Evolutionary conservation across 1,140 invertebrate species (phyloP), one percentile per base, ranked within the genome.

Genomic region (Colletes gigas): DNA sequence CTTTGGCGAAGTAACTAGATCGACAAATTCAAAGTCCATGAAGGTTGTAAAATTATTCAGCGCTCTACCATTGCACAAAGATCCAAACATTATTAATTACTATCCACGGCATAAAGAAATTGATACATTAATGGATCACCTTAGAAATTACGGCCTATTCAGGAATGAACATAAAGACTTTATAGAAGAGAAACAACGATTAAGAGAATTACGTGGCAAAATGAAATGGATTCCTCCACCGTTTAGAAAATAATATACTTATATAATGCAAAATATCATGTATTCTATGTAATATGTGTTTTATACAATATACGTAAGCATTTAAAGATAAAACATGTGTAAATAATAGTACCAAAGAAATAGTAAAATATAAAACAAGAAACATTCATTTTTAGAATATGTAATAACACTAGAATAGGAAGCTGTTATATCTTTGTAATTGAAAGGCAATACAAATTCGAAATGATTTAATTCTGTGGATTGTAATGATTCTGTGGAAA

Each of bases 121-220:
- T 0, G 94, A 96, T 77, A 84, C 92, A 17, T 91, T 98, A 2
- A 97, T 97, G 95, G 93, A 92, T 69, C 94, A 95, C 79, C 92
- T 98, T 21, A 91, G 97, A 15, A 92, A 95, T 54, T 98, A 98
- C 90, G 97, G 97, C 2, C 92, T 98, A 5, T 98, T 94, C 90
- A 93, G 98, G 87, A 97, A 99, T 93, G 98, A 99, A 90, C 98
- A 99, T 94, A 91, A 96, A 91, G 98, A 99, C 94, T 99, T 98
- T 88, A 96, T 96, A 82, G 98, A 99, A 60, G 98, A 99, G 92
- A 98, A 98, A 95, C 94, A 95, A 78, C 94, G 97, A 78, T 93
- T 97, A 75, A 94, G 96, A 83, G 95, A 94, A 70, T 93, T 98
- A 17, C 93, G 97, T 78, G 98, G 98, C 21, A 99, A 98, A 71